These are phyloP conservation scores for Turritopsis dohrnii DNA, from an alignment of 30 jellyfish, hydroid and myxozoan genomes.

Conservation along the genomic window DNA sequence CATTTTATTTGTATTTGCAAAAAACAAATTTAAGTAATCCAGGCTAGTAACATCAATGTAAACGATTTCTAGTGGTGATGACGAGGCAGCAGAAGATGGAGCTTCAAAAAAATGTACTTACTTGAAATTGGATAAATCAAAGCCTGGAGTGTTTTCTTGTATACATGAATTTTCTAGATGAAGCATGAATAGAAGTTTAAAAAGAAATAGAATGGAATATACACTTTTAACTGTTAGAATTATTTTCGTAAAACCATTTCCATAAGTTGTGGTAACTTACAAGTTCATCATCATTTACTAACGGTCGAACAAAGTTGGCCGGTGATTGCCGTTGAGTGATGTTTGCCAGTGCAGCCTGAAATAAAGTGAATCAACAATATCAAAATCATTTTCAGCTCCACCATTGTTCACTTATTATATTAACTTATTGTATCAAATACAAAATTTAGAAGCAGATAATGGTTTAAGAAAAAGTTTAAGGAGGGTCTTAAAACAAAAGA, in stretches of 20 bases:
- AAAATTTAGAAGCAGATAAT: too few relatives aligned
- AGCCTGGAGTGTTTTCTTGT: constrained; percentile 87
- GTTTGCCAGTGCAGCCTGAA: constrained; percentile 67
- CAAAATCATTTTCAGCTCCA: too few relatives aligned
- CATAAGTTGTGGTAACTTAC: constrained; percentile 26
- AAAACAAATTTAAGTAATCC: too few relatives aligned
- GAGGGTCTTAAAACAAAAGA: too few relatives aligned
- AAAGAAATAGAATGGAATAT: background rate
- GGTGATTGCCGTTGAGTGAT: constrained; percentile 85
- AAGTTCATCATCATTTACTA: constrained; percentile 91
- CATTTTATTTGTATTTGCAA: too few relatives aligned
- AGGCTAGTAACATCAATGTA: too few relatives aligned
- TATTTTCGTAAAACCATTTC: background rate
- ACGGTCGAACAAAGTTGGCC: constrained; percentile 83
- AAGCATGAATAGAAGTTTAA: too few relatives aligned
- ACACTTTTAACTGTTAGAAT: background rate
- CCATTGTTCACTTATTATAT: too few relatives aligned
- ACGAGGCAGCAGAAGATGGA: background rate
- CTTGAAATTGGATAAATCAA: constrained; percentile 91
- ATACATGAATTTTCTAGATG: constrained; percentile 79
- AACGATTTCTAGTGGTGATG: background rate
- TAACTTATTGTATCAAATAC: too few relatives aligned
- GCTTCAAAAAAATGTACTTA: constrained; percentile 20
- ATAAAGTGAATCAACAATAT: background rate
- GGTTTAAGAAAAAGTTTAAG: too few relatives aligned